These are phyloP conservation scores for Coremacera marginata DNA, from an alignment of 2,888 invertebrate species.

Conservation along the genomic window DNA sequence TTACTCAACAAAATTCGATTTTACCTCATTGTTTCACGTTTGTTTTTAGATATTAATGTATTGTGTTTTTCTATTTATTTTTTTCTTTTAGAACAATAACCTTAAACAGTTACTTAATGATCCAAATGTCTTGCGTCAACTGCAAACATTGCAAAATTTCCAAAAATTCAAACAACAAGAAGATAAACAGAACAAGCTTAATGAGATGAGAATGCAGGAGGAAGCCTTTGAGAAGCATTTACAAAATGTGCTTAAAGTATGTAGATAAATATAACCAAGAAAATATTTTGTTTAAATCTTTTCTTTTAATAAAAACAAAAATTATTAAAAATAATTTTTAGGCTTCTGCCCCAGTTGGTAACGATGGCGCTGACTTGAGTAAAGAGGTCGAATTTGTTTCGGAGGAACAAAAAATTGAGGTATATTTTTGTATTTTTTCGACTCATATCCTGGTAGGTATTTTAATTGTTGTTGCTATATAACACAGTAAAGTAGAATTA, in stretches of 20 bases:
- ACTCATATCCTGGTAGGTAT: conserved; percentile 29
- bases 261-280: conserved; percentile 16
- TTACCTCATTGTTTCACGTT: conserved; percentile 10
- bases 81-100: conserved; percentile 65
- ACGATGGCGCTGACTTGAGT: conserved; percentile 68
- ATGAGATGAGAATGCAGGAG: conserved; percentile 80
- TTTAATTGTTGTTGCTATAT: conserved; percentile 38
- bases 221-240: conserved; percentile 82
- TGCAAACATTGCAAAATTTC: conserved; percentile 81
- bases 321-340: conserved; percentile 17
- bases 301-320: background rate
- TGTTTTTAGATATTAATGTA: conserved; percentile 12
- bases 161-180: conserved; percentile 73
- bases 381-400: conserved; percentile 77
- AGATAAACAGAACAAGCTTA: conserved; percentile 77
- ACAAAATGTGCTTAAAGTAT: conserved; percentile 79
- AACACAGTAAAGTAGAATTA: conserved; percentile 50
- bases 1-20: too few relatives aligned
- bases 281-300: conserved; percentile 4
- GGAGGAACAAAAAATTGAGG: conserved; percentile 72
- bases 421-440: conserved; percentile 48
- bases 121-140: conserved; percentile 89
- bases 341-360: conserved; percentile 56
- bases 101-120: conserved; percentile 76
- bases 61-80: conserved; percentile 16